Base-by-base conservation (phyloP, 2,113 vertebrate genomes). In the Phrynosoma platyrhinos region DNA sequence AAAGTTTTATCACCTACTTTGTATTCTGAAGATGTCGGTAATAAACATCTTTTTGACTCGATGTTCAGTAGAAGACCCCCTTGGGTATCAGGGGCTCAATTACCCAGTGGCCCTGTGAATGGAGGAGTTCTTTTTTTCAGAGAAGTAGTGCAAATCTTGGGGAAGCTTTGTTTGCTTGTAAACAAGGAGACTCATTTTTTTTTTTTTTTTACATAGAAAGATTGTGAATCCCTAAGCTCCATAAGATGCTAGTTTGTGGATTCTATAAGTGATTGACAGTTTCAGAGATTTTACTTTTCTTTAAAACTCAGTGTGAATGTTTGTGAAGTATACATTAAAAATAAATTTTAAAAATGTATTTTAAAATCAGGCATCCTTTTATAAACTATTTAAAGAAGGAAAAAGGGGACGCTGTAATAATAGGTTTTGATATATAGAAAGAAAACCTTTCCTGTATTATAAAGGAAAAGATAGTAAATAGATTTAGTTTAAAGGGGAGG, bases 201-300 rank as follows among this genome's bases (percentile, higher is more conserved):
- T n/a, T n/a, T 20, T 2, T 68, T 83, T 18, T 71, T 32, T 30
- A 71, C 25, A 13, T 8, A 55, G n/a, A 74, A 30, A 64, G 25
- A 68, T 23, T n/a, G 16, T 20, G 64, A 82, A 42, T 64, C 62
- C 12, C 40, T 68, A 25, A 36, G 1, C 5, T 74, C 20, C 6
- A 5, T 53, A 13, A 55, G 10, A 20, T 83, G 16, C 4, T 32
- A 9, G 18, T 32, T 1, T 23, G 30, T 84, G n/a, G 52, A 20
- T 27, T 58, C 18, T 55, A 21, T 74, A 47, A 69, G 36, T 40
- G 68, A 10, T 75, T 82, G 52, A 84, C 69, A 69, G 74, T 79
- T 88, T 4, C 14, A 52, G 84, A 47, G 23, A 89, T 79, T 53
- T 47, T 92, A 3, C 42, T 83, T 30, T 69, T 52, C 25, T 3